Evolutionary conservation across 2,888 invertebrate genomes (phyloP), one percentile per base, ranked within the genome.

Genomic region (Lamproptera curius): DNA sequence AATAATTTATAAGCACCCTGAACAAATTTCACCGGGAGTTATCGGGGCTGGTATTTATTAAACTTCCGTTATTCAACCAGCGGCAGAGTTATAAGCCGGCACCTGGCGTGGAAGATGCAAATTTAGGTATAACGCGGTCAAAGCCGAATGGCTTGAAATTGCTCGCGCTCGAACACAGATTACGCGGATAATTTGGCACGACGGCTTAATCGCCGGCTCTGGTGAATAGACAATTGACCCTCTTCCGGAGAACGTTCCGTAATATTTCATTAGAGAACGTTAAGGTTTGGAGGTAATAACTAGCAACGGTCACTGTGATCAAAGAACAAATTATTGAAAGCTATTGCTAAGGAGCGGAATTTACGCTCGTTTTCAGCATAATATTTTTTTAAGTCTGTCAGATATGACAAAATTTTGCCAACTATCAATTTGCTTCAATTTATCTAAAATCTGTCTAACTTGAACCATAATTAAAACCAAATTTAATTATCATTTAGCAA

Each of bases 101-200:
- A 62, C 59, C 56, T 62, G 60, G 53, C 56, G 53, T 53, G 45
- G 57, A 63, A 59, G 55, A 65, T 64, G 62, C 57, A 63, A 65
- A 67, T 63, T 48, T 51, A 53, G 48, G 57, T 58, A 59, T 59
- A 56, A 42, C 43, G 52, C 48, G 44, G 55, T 51, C 54, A 5
- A 54, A 53, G 57, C 56, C 58, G 55, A 54, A 57, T 53, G 56
- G 52, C 40, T 58, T 56, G 54, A 51, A 42, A 57, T 56, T 56
- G 58, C 55, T 47, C 44, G 59, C 41, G 62, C 65, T n/a, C 39
- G 52, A 45, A 54, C 56, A 52, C 35, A 58, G 55, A 58, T 66
- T 67, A 69, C 53, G 57, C 56, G 60, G 63, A 65, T 67, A 63
- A 67, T 68, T 69, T 65, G 60, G 57, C 62, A 55, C 52, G 62